These are phyloP conservation scores for Nettapus auritus DNA, from an alignment of 2,113 vertebrate species.

Conservation along the genomic window DNA sequence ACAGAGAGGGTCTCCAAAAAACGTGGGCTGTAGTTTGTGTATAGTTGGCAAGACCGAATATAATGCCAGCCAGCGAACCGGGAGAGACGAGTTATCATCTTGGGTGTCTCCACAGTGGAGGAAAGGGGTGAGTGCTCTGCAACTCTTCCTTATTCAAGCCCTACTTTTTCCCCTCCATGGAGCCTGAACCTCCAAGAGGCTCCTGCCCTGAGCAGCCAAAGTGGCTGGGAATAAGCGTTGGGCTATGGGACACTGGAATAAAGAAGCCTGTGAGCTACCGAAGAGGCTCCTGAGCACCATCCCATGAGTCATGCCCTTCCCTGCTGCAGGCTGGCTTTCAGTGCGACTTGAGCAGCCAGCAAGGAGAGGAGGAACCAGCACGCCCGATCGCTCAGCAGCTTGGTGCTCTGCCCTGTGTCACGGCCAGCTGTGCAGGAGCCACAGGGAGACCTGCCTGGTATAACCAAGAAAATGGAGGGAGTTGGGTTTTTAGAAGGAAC, in stretches of 20 bases:
- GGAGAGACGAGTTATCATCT: not conserved
- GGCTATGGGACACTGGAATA: not conserved
- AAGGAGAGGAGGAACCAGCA: not conserved
- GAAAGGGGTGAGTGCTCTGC: conserved; percentile 25
- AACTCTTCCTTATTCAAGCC: not conserved
- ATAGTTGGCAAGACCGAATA: not conserved
- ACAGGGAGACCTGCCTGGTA: not conserved
- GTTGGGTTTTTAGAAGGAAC: not conserved
- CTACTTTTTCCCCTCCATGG: not conserved
- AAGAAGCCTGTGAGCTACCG: not conserved
- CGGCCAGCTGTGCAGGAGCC: not conserved
- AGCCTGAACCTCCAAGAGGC: not conserved
- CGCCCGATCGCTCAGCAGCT: not conserved
- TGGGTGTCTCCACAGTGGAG: not conserved
- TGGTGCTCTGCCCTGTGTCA: not conserved
- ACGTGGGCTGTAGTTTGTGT: not conserved
- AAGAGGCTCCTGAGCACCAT: not conserved
- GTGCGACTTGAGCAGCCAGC: not conserved
- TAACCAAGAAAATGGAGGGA: not conserved
- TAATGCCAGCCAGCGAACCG: not conserved
- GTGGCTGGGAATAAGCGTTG: not conserved
- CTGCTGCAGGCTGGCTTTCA: not conserved
- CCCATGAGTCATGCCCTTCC: not conserved
- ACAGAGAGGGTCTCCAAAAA: not conserved
- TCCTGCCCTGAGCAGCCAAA: not conserved